A percentile compares a stretch with the other conserved stretches of the same genome.
Evolutionary conservation across 2,888 invertebrate species (phyloP).

Genomic region (Eupithecia subfuscata): DNA sequence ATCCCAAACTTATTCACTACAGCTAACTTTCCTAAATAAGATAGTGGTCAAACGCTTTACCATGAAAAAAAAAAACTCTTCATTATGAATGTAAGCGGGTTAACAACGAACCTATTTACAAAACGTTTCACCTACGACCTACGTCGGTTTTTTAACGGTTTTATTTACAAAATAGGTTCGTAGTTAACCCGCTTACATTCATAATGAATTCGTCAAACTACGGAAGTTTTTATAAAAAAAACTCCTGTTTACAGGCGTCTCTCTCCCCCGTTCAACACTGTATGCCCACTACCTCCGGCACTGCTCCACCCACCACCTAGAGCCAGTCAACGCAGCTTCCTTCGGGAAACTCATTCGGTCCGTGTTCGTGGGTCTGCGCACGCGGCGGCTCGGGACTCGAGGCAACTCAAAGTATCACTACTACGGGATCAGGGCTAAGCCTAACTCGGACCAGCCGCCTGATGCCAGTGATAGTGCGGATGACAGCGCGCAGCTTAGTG

Average conservation of each 20-base stretch:
- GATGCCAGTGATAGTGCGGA: conserved; percentile 36
- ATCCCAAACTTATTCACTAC: too few species aligned
- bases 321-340: conserved; percentile 99
- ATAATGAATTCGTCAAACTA: too few species aligned
- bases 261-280: conserved; percentile 96
- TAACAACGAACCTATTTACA: too few species aligned
- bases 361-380: conserved; percentile 97
- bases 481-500: conserved; percentile 55
- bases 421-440: conserved; percentile 99
- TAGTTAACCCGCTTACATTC: too few species aligned
- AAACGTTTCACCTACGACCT: too few species aligned
- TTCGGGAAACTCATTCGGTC: conserved; percentile 99
- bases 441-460: conserved; percentile 40
- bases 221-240: too few species aligned
- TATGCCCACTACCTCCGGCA: conserved; percentile 99
- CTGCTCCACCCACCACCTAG: conserved; percentile 95
- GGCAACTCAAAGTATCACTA: conserved; percentile 99
- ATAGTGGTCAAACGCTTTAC: too few species aligned
- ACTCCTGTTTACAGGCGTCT: conserved; percentile 84
- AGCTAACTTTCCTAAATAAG: too few species aligned
- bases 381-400: conserved; percentile 96
- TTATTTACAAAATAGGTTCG: too few species aligned
- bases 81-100: too few species aligned
- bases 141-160: too few species aligned
- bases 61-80: too few species aligned